phyloP scores from a whole-genome alignment of 2,113 vertebrate genomes.

The Salvelinus alpinus region DNA sequence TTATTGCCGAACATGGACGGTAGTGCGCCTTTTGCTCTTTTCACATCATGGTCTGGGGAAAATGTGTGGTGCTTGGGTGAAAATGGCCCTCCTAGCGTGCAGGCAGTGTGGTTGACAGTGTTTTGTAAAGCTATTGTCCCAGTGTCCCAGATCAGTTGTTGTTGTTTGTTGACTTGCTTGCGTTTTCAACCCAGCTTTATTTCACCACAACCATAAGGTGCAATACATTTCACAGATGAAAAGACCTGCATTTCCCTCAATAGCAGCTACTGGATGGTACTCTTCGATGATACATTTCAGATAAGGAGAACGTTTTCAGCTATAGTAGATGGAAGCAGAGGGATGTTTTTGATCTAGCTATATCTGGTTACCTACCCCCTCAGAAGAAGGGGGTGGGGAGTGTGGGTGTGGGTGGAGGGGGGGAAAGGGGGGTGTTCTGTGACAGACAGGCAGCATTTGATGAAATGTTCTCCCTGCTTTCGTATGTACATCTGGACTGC shows the following conservation, averaged over 20 bases:
- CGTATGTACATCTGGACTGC: conserved; percentile 46
- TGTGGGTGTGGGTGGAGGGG: not conserved
- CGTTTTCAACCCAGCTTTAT: not conserved
- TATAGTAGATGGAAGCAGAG: too few species aligned
- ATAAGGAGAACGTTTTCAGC: too few species aligned
- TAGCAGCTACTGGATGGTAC: too few species aligned
- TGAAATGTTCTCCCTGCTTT: conserved; percentile 19
- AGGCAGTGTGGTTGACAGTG: not conserved
- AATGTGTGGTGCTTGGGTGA: not conserved
- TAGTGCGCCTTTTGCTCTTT: not conserved
- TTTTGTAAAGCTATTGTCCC: not conserved
- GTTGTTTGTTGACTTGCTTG: not conserved
- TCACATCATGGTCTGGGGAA: not conserved
- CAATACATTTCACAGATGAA: not conserved
- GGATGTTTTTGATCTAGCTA: too few species aligned
- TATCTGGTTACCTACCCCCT: too few species aligned
- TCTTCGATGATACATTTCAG: too few species aligned
- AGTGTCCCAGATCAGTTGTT: too few species aligned
- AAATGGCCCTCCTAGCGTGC: not conserved
- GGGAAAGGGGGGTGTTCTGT: not conserved
- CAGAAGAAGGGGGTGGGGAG: too few species aligned
- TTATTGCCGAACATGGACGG: not conserved
- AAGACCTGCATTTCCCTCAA: too few species aligned
- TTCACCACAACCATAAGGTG: not conserved
- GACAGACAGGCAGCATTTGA: not conserved